These are phyloP conservation scores for Rhynchophorus ferrugineus DNA, from an alignment of 1,140 invertebrate species.

Conservation along the genomic window DNA sequence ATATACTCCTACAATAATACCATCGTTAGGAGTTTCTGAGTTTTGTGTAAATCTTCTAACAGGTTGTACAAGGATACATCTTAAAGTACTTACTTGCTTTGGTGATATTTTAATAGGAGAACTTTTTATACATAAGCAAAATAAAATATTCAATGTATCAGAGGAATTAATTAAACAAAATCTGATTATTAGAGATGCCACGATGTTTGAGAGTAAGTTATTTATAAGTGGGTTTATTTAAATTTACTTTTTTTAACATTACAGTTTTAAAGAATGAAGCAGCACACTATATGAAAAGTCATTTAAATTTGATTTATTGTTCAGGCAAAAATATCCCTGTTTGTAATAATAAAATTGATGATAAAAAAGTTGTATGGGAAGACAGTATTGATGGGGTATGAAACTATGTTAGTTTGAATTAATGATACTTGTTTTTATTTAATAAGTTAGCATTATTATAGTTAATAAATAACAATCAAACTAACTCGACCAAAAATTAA, in stretches of 20 bases:
- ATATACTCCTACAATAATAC: conserved; percentile 6
- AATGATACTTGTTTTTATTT: too few species aligned
- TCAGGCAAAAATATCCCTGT: background rate
- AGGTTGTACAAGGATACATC: conserved; percentile 5
- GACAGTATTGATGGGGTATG: background rate
- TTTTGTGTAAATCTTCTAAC: conserved; percentile 12
- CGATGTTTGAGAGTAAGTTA: conserved; percentile 20
- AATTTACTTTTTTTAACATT: background rate
- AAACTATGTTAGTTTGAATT: too few species aligned
- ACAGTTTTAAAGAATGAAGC: conserved; percentile 4
- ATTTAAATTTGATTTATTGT: background rate
- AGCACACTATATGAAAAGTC: background rate
- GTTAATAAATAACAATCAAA: too few species aligned
- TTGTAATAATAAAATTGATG: background rate
- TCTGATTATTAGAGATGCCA: conserved; percentile 13
- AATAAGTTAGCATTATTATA: too few species aligned
- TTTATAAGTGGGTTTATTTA: conserved; percentile 3
- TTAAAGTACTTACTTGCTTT: conserved; percentile 9
- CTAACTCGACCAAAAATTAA: too few species aligned
- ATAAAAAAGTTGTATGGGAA: background rate
- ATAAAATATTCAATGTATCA: conserved; percentile 9
- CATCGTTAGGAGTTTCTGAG: conserved; percentile 2
- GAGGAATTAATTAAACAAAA: conserved; percentile 15
- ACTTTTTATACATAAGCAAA: conserved; percentile 16
- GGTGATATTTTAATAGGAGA: conserved; percentile 24